Base-by-base conservation (phyloP, 2,888 invertebrate genomes). In the Plusia festucae region DNA sequence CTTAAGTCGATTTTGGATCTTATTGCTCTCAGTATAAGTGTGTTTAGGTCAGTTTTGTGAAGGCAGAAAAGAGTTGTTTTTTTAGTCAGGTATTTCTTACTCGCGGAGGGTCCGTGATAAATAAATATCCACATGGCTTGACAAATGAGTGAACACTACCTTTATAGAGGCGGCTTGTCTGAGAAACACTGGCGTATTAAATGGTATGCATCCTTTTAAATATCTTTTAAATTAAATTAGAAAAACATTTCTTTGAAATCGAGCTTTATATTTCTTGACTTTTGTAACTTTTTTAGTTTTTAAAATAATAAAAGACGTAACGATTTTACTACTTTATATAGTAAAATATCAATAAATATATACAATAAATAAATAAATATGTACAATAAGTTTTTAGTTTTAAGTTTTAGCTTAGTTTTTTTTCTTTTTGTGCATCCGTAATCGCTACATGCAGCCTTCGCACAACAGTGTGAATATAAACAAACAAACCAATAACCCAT, bases 61-160 rank as follows among this genome's bases (percentile, higher is more conserved):
- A 44, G 1, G 53, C 32, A 56, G 0, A 40, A 70, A 68, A 58
- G 68, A 65, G 51, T 62, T 64, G 72, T 73, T 77, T 73, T n/a
- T 77, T 70, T 76, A 73, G 72, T 76, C 87, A 90, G 89, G 90
- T 91, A 91, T 91, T 88, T 86, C 83, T 89, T 88, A 88, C 84
- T 76, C 90, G 93, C 79, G 91, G 92, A 89, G 91, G 94, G 94
- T 93, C 94, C 77, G 86, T 83, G 89, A 94, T 94, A 95, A 93
- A 94, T 94, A 93, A 94, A 91, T 92, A 93, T 91, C 91, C 88
- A 90, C 88, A 82, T 85, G 79, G 85, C 86, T 90, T 93, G 94
- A 94, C 94, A 94, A 95, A 95, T 95, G 94, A 93, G 91, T 82
- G 88, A 90, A 92, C 93, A 92, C 89, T 88, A 82, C 86, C 82